Percentiles rank a stretch among this genome's conserved stretches.
These are phyloP conservation scores for Camponotus fellah DNA, from an alignment of 2,888 invertebrate species.

Conservation along the genomic window DNA sequence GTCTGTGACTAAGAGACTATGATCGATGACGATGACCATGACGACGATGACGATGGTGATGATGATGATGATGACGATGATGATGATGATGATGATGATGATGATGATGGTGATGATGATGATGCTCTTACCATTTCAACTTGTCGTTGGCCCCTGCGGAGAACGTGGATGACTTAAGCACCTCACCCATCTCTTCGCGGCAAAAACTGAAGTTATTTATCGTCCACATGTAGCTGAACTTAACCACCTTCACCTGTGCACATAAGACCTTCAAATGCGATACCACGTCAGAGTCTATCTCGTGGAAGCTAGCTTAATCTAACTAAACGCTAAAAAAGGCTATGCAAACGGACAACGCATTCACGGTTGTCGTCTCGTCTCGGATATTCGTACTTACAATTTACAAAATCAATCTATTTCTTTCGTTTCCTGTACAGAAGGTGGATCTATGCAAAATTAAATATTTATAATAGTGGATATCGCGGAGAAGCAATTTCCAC, in stretches of 20 bases:
- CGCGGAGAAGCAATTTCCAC: neutral
- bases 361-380: neutral
- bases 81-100: neutral
- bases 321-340: conserved; percentile 68
- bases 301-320: conserved; percentile 74
- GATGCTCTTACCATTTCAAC: conserved; percentile 95
- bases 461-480: neutral
- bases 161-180: conserved; percentile 99
- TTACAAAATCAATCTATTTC: conserved; percentile 12
- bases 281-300: conserved; percentile 79
- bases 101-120: neutral
- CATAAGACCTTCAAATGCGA: conserved; percentile 84
- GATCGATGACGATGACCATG: neutral
- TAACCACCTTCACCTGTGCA: conserved; percentile 99
- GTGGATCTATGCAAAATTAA: neutral
- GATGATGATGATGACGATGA: neutral
- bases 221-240: conserved; percentile 99
- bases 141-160: conserved; percentile 99
- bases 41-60: neutral
- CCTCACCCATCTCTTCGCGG: conserved; percentile 99
- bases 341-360: conserved; percentile 42
- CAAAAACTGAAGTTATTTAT: conserved; percentile 99
- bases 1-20: conserved; percentile 38
- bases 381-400: neutral
- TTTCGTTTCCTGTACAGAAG: neutral